Evolutionary conservation across 2,888 invertebrate species (phyloP).

Genomic region (Allolobophora icterica): DNA sequence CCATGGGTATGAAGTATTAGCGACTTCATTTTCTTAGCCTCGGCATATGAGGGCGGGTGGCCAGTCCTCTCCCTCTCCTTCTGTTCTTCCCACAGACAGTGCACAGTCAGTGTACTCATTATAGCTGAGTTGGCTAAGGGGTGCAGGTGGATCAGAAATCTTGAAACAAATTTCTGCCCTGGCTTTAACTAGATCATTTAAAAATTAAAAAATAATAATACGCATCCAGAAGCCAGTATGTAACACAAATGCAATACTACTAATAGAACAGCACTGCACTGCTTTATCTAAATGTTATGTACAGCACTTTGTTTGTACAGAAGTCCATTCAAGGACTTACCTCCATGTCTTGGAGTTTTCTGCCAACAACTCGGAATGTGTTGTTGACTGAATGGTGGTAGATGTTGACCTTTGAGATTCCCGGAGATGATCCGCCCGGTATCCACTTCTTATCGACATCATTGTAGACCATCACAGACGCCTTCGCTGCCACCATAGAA

Average conservation of each 20-base stretch:
- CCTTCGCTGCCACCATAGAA: conserved; percentile 94
- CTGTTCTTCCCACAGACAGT: too few relatives aligned
- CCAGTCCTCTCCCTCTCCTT: too few relatives aligned
- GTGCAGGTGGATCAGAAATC: too few relatives aligned
- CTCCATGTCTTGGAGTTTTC: conserved; percentile 93
- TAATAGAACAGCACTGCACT: background rate
- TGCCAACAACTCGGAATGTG: conserved; percentile 95
- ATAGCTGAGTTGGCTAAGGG: too few relatives aligned
- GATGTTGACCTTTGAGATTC: conserved; percentile 90
- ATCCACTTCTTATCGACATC: conserved; percentile 95
- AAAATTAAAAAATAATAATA: too few relatives aligned
- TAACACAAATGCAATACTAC: background rate
- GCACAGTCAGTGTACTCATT: too few relatives aligned
- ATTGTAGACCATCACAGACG: conserved; percentile 98
- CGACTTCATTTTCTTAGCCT: too few relatives aligned
- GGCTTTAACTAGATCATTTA: too few relatives aligned
- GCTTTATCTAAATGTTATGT: background rate
- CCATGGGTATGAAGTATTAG: too few relatives aligned
- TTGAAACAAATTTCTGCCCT: too few relatives aligned
- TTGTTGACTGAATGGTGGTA: conserved; percentile 95
- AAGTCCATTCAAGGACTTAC: conserved; percentile 65
- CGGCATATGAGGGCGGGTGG: too few relatives aligned
- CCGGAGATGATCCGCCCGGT: conserved; percentile 83
- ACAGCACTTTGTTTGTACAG: background rate
- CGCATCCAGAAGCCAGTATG: too few relatives aligned